Percentiles rank a stretch among this genome's conserved stretches.
Evolutionary conservation across 1,140 invertebrate genomes (phyloP).

Genomic region (Caenorhabditis inopinata): DNA sequence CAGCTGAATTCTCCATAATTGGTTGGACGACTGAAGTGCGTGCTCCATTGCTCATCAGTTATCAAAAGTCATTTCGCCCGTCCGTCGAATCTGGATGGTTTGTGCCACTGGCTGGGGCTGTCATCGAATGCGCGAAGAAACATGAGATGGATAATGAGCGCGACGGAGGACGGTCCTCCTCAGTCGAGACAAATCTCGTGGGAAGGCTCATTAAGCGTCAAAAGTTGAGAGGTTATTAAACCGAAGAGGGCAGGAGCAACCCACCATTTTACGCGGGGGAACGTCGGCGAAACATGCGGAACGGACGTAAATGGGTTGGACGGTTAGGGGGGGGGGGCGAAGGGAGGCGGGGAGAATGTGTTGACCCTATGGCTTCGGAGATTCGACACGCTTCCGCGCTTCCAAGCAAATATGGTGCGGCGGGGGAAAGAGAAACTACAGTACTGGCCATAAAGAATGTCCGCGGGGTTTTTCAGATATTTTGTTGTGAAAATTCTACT

Average conservation of each 20-base stretch:
- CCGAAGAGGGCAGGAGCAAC: background rate
- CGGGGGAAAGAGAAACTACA: no score
- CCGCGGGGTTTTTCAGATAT: no score
- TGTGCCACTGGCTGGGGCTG: background rate
- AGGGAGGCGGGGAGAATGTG: background rate
- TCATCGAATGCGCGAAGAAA: constrained; percentile 9
- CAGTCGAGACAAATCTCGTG: background rate
- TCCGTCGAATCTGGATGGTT: background rate
- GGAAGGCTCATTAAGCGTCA: constrained; percentile 33
- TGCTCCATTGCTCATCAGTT: no score
- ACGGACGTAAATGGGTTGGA: background rate
- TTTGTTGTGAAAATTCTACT: no score
- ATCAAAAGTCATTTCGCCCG: background rate
- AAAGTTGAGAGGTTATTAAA: constrained; percentile 26
- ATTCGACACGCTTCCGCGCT: constrained; percentile 1
- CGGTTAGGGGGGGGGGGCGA: no score
- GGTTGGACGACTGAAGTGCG: no score
- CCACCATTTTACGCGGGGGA: background rate
- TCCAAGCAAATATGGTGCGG: background rate
- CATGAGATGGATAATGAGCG: constrained; percentile 32
- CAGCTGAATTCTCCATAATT: background rate
- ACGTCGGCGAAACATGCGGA: constrained; percentile 20
- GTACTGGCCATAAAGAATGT: no score
- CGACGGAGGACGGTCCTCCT: background rate
- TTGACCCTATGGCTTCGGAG: constrained; percentile 1